phyloP scores from a whole-genome alignment of 2,888 invertebrate genomes.

The Pristionchus japonicus region DNA sequence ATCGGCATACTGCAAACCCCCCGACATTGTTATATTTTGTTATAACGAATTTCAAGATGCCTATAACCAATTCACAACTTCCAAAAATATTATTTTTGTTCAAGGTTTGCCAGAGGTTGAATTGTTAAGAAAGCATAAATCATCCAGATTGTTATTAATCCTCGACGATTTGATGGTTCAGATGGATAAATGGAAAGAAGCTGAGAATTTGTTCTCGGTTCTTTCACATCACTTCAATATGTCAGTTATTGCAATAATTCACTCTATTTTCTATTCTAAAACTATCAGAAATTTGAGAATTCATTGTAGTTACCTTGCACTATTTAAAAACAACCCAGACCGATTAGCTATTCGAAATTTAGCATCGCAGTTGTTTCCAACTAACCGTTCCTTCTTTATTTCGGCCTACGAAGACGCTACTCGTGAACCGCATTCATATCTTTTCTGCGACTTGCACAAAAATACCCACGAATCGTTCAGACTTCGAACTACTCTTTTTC shows the following conservation, averaged over 20 bases:
- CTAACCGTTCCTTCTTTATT: not conserved
- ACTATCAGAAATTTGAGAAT: not conserved
- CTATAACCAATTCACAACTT: not conserved
- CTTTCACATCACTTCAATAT: constrained; percentile 7
- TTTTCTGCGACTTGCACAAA: not conserved
- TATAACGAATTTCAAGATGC: not conserved
- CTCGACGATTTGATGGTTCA: not conserved
- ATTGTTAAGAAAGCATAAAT: not conserved
- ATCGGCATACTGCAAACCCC: not conserved
- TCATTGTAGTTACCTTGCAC: not conserved
- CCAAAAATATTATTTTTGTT: not conserved
- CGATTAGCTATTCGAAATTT: not conserved
- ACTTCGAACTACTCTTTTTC: not conserved
- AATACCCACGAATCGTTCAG: not conserved
- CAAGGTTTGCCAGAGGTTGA: not conserved
- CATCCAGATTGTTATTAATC: not conserved
- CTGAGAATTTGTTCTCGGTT: not conserved
- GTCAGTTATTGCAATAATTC: not conserved
- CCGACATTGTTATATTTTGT: not conserved
- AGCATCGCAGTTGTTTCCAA: not conserved
- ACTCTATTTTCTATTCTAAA: constrained; percentile 34
- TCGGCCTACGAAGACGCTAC: not conserved
- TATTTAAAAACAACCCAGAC: constrained; percentile 15
- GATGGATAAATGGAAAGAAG: constrained; percentile 1
- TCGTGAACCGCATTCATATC: not conserved